Base-by-base conservation (phyloP, 2,797 vertebrate species). In the Sebastes cheni region DNA sequence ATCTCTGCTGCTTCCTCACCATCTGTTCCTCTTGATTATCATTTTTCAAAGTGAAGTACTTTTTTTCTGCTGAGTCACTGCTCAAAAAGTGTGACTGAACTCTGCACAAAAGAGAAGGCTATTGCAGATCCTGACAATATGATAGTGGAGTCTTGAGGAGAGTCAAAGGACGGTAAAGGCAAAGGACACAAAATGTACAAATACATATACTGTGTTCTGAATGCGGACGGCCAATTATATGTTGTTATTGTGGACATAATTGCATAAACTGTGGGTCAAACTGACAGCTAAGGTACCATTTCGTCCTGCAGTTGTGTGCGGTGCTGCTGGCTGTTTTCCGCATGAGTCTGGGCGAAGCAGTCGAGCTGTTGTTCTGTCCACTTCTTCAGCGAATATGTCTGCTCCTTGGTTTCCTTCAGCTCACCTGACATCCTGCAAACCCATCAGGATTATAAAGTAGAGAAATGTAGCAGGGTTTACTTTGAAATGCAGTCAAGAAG, bases 361-460 rank as follows among this genome's bases (percentile, higher is more conserved):
- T 84, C 81, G 77, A 97, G 18, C 75, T 94, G 92, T 0, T 34
- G 87, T 79, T 97, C 95, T 25, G 87, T 91, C 95, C 95, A 95
- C 72, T 88, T 95, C 64, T 68, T 92, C 73, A 96, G 91, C 8
- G 78, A 92, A 55, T 92, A 86, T 1, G 90, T 52, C 90, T 96
- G 94, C 67, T 95, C 92, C 36, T 85, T 94, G 27, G 95, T 54
- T 55, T 95, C 86, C 71, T 80, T 94, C 59, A 96, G 72, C 46
- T 90, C 72, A 23, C 62, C 81, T 54, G 86, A 95, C 83, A 94
- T 87, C 89, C 97, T 98, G 86, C 27, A 84, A 68, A 68, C 18
- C 42, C n/a, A 67, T 4, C 22, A 72, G 8, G 14, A 55, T 70
- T 8, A 62, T 34, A 66, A 11, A 55, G 18, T 6, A 64, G 34